Base-by-base conservation (phyloP, 2,113 vertebrate species). In the Lamprologus speciosus region DNA sequence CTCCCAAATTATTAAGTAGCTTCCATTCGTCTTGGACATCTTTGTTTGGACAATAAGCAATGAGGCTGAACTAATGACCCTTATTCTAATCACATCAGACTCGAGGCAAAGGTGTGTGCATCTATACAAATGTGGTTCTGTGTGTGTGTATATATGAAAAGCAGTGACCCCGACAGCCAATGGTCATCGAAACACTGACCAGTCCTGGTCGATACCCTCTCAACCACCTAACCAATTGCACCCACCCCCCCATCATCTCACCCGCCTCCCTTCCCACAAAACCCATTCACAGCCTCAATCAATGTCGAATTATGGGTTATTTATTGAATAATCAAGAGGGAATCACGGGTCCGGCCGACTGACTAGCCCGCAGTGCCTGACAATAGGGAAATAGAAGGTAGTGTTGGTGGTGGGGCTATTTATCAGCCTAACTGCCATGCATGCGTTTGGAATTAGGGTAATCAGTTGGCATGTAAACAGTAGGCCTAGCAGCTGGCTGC, bases 381-480 rank as follows among this genome's bases (percentile, higher is more conserved):
- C 93, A 95, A 96, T 93, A 82, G 92, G 91, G 87, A 84, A 90
- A 92, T 90, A 83, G 87, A 88, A 70, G 81, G 80, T 85, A 81
- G 85, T 80, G 65, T 83, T 81, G 84, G 54, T 84, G 85, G 84
- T 81, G 89, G 68, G 87, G 84, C 89, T 95, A 97, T 97, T 97
- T 65, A 95, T 97, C 97, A 97, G 57, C 91, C 91, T 82, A 89
- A 91, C 93, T 94, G 94, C 93, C 94, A 94, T 96, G 94, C 94
- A 93, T 95, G 96, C 95, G 92, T 95, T 96, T 96, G 95, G 97
- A 98, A 98, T 98, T 97, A 98, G 97, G 96, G 96, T 97, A 97
- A 98, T 98, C 97, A 97, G 96, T 96, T 97, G 97, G 96, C 96
- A 97, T 97, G 97, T 97, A 97, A 97, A 97, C 97, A 97, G 94